A percentile compares a stretch with the other conserved stretches of the same genome.
Conservation (phyloP, 2,888 invertebrate species). For the Spisula solida region DNA sequence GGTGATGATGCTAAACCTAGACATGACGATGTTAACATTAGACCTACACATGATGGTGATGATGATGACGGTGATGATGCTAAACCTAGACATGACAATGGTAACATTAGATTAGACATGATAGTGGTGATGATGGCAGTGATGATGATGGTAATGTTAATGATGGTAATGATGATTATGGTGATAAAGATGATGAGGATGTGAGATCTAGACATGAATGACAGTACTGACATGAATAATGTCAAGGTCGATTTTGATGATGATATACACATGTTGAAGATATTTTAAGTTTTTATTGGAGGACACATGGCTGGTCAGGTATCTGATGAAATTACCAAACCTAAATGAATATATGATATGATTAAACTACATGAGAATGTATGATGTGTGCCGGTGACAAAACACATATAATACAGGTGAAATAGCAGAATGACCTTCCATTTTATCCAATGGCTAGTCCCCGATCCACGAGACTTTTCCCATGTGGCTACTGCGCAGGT, state of each 20-base stretch:
- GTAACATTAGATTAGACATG: neutral
- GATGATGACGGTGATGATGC: neutral
- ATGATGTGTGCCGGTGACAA: conserved; percentile 4
- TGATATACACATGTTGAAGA: too few relatives aligned
- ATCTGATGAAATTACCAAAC: too few relatives aligned
- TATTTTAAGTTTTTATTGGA: too few relatives aligned
- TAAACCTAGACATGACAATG: neutral
- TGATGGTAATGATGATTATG: neutral
- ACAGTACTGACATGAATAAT: too few relatives aligned
- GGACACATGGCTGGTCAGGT: too few relatives aligned
- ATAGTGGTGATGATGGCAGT: neutral
- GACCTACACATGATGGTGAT: neutral
- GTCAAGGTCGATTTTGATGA: too few relatives aligned
- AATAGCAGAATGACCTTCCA: conserved; percentile 17
- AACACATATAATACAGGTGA: neutral
- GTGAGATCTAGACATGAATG: too few relatives aligned
- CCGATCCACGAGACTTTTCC: conserved; percentile 20
- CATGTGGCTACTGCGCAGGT: conserved; percentile 7
- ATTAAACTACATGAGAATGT: neutral
- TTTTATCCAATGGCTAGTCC: conserved; percentile 28
- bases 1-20: neutral
- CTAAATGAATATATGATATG: too few relatives aligned
- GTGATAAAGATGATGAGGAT: too few relatives aligned
- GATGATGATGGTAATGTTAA: neutral
- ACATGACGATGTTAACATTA: neutral